Evolutionary conservation across 2,888 invertebrate genomes (phyloP).

Genomic region (Syritta pipiens): DNA sequence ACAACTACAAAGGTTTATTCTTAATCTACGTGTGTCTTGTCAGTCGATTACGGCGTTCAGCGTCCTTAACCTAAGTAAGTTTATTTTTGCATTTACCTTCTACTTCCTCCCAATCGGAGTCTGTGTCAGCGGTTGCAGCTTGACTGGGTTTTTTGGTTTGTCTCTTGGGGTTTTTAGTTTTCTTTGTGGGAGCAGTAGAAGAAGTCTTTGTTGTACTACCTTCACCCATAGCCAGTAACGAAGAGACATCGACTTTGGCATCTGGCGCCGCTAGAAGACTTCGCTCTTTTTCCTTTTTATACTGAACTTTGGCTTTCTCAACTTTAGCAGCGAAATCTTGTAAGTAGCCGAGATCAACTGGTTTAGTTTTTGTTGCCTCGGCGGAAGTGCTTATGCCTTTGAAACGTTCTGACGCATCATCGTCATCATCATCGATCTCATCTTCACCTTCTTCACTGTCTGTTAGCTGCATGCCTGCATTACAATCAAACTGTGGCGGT

Average conservation of each 20-base stretch:
- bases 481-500: conserved; percentile 76
- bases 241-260: conserved; percentile 81
- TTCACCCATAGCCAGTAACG: conserved; percentile 85
- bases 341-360: conserved; percentile 81
- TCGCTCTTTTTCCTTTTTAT: conserved; percentile 81
- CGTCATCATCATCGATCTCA: conserved; percentile 72
- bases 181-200: conserved; percentile 71
- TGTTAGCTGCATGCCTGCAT: conserved; percentile 75
- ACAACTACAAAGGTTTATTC: conserved; percentile 42
- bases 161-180: conserved; percentile 73
- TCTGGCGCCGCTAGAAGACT: conserved; percentile 71
- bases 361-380: conserved; percentile 72
- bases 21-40: conserved; percentile 51
- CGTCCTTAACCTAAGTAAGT: conserved; percentile 58
- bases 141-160: conserved; percentile 74
- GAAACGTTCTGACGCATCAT: conserved; percentile 68
- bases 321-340: conserved; percentile 81
- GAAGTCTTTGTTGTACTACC: conserved; percentile 78
- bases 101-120: conserved; percentile 88
- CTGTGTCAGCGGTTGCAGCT: conserved; percentile 81
- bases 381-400: conserved; percentile 49
- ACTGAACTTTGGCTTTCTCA: conserved; percentile 82
- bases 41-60: conserved; percentile 55
- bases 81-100: conserved; percentile 80
- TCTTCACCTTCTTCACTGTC: conserved; percentile 76